phyloP scores from a whole-genome alignment of 2,113 vertebrate genomes.

The Pteropus alecto region DNA sequence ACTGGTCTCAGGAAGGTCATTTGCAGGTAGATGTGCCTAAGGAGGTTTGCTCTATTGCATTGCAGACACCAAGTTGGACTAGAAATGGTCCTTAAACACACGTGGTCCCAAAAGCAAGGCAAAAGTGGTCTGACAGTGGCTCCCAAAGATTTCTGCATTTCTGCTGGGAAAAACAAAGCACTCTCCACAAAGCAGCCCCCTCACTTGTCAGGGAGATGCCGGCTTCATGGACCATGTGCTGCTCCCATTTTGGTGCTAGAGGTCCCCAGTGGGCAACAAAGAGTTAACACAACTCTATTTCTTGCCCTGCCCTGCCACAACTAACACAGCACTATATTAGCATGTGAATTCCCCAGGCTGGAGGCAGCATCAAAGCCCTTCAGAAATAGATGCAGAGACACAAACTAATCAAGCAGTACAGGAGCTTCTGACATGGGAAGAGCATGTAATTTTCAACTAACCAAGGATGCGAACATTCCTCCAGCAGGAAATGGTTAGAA shows the following conservation, averaged over 20 bases:
- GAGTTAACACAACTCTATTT: not conserved
- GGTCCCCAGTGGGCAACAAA: not conserved
- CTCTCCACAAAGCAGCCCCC: not conserved
- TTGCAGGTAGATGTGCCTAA: not conserved
- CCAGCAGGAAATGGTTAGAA: not conserved
- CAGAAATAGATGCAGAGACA: not conserved
- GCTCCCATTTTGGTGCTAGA: not conserved
- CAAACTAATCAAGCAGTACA: not conserved
- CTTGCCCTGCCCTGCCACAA: not conserved
- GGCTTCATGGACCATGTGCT: not conserved
- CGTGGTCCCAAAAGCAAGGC: not conserved
- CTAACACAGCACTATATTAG: not conserved
- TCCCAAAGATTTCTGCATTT: not conserved
- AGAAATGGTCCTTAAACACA: not conserved
- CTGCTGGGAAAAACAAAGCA: not conserved
- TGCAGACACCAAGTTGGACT: accelerated
- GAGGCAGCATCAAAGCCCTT: not conserved
- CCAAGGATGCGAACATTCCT: not conserved
- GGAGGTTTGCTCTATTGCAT: not conserved
- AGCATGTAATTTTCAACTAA: not conserved
- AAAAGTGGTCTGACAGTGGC: accelerated
- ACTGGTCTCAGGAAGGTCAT: not conserved
- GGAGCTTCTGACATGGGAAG: not conserved
- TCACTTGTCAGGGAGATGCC: too few relatives aligned
- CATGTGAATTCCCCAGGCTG: not conserved